Evolutionary conservation across 1,140 invertebrate genomes (phyloP).

Genomic region (Euschistus heros): DNA sequence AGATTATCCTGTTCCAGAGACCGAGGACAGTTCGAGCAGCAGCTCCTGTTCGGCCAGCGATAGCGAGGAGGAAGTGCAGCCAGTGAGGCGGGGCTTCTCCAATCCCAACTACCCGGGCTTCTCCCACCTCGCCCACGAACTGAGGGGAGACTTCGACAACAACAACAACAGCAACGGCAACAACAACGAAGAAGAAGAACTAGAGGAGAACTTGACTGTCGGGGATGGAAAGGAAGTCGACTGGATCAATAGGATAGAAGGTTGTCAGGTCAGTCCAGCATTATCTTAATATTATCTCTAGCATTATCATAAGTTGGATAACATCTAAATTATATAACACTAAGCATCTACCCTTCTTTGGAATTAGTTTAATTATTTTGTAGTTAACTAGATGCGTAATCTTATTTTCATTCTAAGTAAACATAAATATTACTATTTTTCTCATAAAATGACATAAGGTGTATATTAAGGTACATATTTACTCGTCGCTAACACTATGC

Average conservation of each 20-base stretch:
- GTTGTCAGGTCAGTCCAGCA: constrained; percentile 32
- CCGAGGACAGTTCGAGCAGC: constrained; percentile 28
- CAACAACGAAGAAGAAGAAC: constrained; percentile 27
- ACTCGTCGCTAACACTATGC: too few relatives aligned
- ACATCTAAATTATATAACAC: not conserved
- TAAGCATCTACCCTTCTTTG: too few relatives aligned
- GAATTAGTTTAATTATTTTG: too few relatives aligned
- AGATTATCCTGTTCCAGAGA: constrained; percentile 16
- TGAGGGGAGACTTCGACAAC: constrained; percentile 33
- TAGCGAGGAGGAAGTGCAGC: constrained; percentile 35
- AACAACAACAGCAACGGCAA: constrained; percentile 34
- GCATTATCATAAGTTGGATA: not conserved
- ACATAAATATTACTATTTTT: too few relatives aligned
- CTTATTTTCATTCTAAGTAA: too few relatives aligned
- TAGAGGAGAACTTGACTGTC: constrained; percentile 17
- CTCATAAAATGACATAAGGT: too few relatives aligned
- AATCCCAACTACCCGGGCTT: constrained; percentile 68
- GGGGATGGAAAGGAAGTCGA: constrained; percentile 24
- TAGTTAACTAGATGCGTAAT: too few relatives aligned
- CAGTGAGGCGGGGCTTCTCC: constrained; percentile 45
- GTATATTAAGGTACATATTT: too few relatives aligned
- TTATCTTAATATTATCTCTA: not conserved
- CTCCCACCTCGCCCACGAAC: constrained; percentile 36
- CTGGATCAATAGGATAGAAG: constrained; percentile 35
- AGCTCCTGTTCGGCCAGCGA: constrained; percentile 30